Conservation (phyloP, 2,113 vertebrate species). For the Cheirogaleus medius region DNA sequence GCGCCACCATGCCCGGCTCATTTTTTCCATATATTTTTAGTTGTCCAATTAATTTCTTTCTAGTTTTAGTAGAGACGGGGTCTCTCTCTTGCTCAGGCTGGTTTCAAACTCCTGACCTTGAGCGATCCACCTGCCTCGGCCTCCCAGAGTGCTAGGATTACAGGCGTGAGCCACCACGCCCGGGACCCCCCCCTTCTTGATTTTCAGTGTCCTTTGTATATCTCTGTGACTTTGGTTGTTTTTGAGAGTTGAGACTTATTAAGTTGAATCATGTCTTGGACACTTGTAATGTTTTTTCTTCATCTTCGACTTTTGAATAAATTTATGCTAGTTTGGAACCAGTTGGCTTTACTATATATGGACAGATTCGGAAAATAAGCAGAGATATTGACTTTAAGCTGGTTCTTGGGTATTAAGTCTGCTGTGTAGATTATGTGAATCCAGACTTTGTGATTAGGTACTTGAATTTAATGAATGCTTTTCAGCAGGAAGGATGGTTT, state of each 20-base stretch:
- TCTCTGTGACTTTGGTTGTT: not conserved
- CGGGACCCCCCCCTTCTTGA: too few relatives aligned
- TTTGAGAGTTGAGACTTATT: not conserved
- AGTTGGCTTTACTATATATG: not conserved
- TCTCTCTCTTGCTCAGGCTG: too few relatives aligned
- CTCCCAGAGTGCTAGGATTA: too few relatives aligned
- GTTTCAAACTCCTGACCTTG: too few relatives aligned
- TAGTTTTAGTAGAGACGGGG: too few relatives aligned
- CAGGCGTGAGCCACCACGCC: too few relatives aligned
- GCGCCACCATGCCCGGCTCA: too few relatives aligned
- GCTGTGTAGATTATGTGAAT: not conserved
- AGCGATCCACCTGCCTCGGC: too few relatives aligned
- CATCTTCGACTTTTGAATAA: not conserved
- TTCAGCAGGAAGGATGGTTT: not conserved
- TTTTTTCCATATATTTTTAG: too few relatives aligned
- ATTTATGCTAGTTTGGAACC: not conserved
- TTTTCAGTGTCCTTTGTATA: too few relatives aligned
- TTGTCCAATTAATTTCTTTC: too few relatives aligned
- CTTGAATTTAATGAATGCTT: slow-evolving; percentile 5
- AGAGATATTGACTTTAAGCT: not conserved
- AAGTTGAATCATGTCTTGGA: not conserved
- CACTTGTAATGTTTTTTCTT: slow-evolving; percentile 6
- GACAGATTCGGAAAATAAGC: not conserved
- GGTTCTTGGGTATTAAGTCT: slow-evolving; percentile 4
- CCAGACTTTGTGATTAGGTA: not conserved